phyloP scores from a whole-genome alignment of 2,113 vertebrate genomes.

The Agelaius tricolor region DNA sequence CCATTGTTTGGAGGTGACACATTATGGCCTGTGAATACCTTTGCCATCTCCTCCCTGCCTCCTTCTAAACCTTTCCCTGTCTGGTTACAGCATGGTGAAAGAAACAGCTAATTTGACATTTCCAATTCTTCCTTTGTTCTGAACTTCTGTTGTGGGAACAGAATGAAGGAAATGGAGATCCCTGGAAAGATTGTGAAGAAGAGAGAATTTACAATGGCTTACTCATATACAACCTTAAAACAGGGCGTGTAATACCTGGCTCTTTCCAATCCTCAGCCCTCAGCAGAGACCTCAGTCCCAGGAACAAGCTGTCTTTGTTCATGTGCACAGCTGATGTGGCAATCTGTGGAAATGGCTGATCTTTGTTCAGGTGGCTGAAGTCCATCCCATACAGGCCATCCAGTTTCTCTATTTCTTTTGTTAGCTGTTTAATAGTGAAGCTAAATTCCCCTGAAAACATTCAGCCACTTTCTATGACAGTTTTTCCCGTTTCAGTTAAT shows the following conservation, averaged over 20 bases:
- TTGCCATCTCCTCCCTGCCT: neutral
- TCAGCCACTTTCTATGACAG: neutral
- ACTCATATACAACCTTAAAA: neutral
- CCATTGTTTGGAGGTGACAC: neutral
- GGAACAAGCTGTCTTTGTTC: neutral
- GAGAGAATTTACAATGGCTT: neutral
- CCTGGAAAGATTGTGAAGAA: neutral
- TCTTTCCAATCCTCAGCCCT: neutral
- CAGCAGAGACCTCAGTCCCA: neutral
- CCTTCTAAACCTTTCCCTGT: neutral
- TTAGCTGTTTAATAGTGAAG: neutral
- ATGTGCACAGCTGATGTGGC: neutral
- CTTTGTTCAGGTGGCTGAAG: neutral
- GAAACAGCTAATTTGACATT: neutral
- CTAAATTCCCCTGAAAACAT: neutral
- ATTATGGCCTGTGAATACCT: neutral
- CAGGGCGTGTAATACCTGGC: neutral
- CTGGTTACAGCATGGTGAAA: neutral
- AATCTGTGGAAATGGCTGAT: neutral
- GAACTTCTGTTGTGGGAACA: neutral
- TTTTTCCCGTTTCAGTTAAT: neutral
- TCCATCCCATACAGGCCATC: neutral
- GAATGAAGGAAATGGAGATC: neutral
- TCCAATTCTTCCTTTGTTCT: neutral
- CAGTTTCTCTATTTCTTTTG: neutral